Evolutionary conservation across 2,888 invertebrate species (phyloP).

Genomic region (Trisateles emortualis): DNA sequence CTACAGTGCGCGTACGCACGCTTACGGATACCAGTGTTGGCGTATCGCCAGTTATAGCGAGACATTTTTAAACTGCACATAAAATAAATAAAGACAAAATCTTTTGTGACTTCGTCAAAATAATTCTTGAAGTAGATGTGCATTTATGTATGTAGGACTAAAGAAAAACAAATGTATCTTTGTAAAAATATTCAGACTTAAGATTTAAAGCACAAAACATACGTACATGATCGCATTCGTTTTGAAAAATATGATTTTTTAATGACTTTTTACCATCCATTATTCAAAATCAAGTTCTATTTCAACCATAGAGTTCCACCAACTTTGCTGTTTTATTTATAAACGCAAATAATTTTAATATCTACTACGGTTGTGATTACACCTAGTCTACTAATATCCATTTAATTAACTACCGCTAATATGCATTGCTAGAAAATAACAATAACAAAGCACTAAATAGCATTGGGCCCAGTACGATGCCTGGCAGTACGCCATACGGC

Average conservation of each 20-base stretch:
- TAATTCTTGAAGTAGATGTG: slow-evolving; percentile 3
- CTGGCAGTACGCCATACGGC: slow-evolving; percentile 58
- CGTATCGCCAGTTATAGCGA: slow-evolving; percentile 21
- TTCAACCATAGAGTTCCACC: too few relatives aligned
- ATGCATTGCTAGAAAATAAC: slow-evolving; percentile 8
- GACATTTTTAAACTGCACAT: slow-evolving; percentile 35
- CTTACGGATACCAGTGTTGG: too few relatives aligned
- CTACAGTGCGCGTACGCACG: slow-evolving; percentile 13
- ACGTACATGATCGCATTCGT: too few relatives aligned
- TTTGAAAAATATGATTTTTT: too few relatives aligned
- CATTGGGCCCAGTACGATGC: slow-evolving; percentile 23
- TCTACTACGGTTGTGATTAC: not conserved
- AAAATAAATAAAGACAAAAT: slow-evolving; percentile 5
- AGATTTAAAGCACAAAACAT: not conserved
- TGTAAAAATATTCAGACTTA: too few relatives aligned
- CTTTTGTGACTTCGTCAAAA: slow-evolving; percentile 19
- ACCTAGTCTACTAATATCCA: not conserved
- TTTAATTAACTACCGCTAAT: slow-evolving; percentile 1
- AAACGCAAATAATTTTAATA: not conserved
- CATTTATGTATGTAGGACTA: not conserved
- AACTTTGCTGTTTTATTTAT: too few relatives aligned
- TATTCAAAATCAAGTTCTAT: too few relatives aligned
- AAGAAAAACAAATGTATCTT: not conserved
- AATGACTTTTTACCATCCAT: too few relatives aligned
- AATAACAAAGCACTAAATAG: slow-evolving; percentile 24